These are phyloP conservation scores for Onychostoma macrolepis DNA, from an alignment of 2,113 vertebrate species.

Conservation along the genomic window DNA sequence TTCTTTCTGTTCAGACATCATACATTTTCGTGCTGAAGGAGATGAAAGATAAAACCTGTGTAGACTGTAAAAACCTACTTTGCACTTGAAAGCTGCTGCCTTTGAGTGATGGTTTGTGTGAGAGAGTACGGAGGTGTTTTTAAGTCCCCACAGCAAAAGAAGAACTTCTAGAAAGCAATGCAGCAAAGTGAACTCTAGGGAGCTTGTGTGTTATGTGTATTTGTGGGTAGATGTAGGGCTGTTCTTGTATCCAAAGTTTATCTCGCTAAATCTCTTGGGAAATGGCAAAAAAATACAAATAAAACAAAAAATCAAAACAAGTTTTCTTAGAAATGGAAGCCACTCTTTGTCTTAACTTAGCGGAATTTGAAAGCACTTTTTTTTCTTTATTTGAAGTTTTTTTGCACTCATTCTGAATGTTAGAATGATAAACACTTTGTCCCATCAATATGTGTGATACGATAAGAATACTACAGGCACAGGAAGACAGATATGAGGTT, in stretches of 20 bases:
- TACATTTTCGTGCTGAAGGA: background rate
- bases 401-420: background rate
- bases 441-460: background rate
- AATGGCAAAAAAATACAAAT: background rate
- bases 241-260: conserved; percentile 18
- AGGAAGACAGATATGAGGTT: background rate
- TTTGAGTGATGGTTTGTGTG: background rate
- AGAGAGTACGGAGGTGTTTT: background rate
- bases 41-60: conserved; percentile 19
- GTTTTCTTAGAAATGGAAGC: background rate
- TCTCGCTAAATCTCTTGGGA: background rate
- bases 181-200: conserved; percentile 34
- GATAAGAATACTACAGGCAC: background rate
- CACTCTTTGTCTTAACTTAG: background rate
- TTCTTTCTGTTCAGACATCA: conserved; percentile 22
- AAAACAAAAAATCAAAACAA: background rate
- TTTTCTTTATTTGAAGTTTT: background rate
- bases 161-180: conserved; percentile 34
- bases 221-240: conserved; percentile 9
- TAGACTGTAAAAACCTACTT: conserved; percentile 23
- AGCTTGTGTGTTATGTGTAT: conserved; percentile 4
- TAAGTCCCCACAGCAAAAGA: conserved; percentile 22
- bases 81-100: conserved; percentile 23
- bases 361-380: background rate
- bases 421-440: background rate